phyloP scores from a whole-genome alignment of 2,113 vertebrate genomes.

The Oreochromis tanganicae region DNA sequence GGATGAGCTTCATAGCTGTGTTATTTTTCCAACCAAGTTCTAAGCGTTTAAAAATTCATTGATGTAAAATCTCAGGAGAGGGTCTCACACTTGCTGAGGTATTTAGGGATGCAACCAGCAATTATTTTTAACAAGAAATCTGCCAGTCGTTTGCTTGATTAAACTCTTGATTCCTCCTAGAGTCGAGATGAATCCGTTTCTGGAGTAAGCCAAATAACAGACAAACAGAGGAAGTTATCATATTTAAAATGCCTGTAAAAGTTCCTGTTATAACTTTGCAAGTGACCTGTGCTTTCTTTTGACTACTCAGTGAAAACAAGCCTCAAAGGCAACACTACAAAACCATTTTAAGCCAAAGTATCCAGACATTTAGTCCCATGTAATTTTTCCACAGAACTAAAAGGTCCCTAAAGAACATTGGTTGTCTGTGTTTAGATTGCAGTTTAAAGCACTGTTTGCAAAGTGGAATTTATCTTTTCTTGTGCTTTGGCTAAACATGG shows the following conservation, averaged over 20 bases:
- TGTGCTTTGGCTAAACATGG: neutral
- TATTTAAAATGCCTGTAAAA: neutral
- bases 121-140: neutral
- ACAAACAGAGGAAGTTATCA: neutral
- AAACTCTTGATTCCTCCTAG: neutral
- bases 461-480: neutral
- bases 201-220: neutral
- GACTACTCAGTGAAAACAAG: neutral
- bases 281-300: neutral
- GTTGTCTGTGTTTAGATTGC: neutral
- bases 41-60: neutral
- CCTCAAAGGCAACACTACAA: neutral
- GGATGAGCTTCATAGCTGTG: slow-evolving; percentile 20
- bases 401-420: neutral
- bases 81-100: neutral
- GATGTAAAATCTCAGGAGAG: neutral
- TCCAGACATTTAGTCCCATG: neutral
- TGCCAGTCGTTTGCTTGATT: neutral
- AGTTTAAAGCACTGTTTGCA: neutral
- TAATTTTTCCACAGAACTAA: neutral
- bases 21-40: neutral
- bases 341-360: neutral
- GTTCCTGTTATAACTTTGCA: neutral
- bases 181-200: neutral
- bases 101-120: neutral